A percentile compares a stretch with the other conserved stretches of the same genome.
Conservation (phyloP, 2,888 invertebrate species). For the Catotricha subobsoleta region DNA sequence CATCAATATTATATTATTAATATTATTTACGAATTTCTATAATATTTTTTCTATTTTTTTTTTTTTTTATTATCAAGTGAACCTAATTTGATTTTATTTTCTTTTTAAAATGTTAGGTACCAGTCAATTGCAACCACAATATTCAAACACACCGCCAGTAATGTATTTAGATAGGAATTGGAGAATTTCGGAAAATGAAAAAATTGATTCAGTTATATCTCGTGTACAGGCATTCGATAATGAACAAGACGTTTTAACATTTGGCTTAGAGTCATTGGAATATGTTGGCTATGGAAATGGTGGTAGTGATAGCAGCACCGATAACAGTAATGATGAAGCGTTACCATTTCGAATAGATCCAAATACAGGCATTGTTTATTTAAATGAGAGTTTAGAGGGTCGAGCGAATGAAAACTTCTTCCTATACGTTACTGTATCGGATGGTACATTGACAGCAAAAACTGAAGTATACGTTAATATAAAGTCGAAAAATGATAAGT, state of each 20-base stretch:
- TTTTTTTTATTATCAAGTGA: background rate
- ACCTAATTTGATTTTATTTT: background rate
- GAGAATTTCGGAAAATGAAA: slow-evolving; percentile 51
- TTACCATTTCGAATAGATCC: slow-evolving; percentile 63
- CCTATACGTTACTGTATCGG: slow-evolving; percentile 47
- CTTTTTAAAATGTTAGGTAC: background rate
- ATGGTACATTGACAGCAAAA: slow-evolving; percentile 44
- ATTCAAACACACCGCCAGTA: slow-evolving; percentile 37
- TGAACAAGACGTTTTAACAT: slow-evolving; percentile 41
- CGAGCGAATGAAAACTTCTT: slow-evolving; percentile 47
- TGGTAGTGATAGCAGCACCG: slow-evolving; percentile 14
- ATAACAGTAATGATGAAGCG: slow-evolving; percentile 21
- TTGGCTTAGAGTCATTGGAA: slow-evolving; percentile 46
- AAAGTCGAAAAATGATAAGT: slow-evolving; percentile 13
- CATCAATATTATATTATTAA: no score
- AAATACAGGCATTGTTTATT: slow-evolving; percentile 53
- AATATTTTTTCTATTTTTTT: background rate
- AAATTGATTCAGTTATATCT: slow-evolving; percentile 52
- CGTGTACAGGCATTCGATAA: slow-evolving; percentile 47
- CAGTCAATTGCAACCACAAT: background rate
- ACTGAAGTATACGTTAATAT: slow-evolving; percentile 50
- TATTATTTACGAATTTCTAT: no score
- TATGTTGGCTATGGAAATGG: slow-evolving; percentile 18
- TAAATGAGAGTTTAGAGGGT: slow-evolving; percentile 59
- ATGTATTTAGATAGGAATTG: slow-evolving; percentile 56